Conservation (phyloP, 1,140 invertebrate species). For the Argopecten irradians region DNA sequence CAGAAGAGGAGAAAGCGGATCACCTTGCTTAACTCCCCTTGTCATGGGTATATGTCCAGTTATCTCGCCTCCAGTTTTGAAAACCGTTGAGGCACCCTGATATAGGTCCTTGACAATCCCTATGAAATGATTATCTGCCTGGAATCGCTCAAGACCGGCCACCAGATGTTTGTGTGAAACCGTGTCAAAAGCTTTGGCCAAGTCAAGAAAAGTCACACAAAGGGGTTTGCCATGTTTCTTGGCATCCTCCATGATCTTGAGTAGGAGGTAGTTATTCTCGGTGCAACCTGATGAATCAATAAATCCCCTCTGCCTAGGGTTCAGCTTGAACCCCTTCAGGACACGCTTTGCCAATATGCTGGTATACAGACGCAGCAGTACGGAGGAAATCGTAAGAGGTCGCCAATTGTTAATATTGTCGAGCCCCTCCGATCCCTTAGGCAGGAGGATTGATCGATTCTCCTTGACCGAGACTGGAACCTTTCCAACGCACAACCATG, state of each 20-base stretch:
- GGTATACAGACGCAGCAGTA: constrained; percentile 48
- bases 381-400: constrained; percentile 55
- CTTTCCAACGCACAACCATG: constrained; percentile 30
- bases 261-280: constrained; percentile 41
- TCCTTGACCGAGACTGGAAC: constrained; percentile 42
- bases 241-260: constrained; percentile 31
- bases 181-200: constrained; percentile 71
- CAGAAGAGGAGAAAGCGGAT: constrained; percentile 63
- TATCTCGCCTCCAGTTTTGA: constrained; percentile 38
- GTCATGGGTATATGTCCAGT: constrained; percentile 29
- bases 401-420: constrained; percentile 58
- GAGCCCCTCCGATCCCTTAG: constrained; percentile 47
- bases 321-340: neutral
- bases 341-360: constrained; percentile 38
- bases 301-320: constrained; percentile 45
- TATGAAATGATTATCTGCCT: constrained; percentile 35
- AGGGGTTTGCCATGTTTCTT: constrained; percentile 38
- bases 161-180: constrained; percentile 62
- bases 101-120: constrained; percentile 42
- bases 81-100: constrained; percentile 26
- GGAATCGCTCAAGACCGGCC: constrained; percentile 40
- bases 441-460: constrained; percentile 52
- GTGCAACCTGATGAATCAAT: constrained; percentile 41
- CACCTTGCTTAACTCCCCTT: constrained; percentile 79
- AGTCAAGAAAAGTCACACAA: constrained; percentile 48